phyloP scores from a whole-genome alignment of 2,797 vertebrate species.

The Nothura maculosa region DNA sequence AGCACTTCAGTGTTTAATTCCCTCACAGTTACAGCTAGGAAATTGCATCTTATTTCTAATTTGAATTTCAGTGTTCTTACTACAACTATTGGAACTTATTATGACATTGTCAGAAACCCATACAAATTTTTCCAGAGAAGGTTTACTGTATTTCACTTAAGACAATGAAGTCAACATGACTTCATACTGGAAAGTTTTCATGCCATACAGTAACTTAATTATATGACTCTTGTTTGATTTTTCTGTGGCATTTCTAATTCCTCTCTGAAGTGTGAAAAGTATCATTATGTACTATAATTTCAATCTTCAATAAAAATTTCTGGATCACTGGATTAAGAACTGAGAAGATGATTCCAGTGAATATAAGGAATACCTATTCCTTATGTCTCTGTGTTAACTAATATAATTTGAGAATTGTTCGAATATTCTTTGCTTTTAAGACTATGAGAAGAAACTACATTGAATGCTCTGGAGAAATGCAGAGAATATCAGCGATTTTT shows the following conservation, averaged over 20 bases:
- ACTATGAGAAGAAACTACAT: not conserved
- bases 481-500: not conserved
- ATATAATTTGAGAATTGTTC: not conserved
- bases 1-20: not conserved
- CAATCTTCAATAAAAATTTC: not conserved
- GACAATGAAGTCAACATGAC: not conserved
- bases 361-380: not conserved
- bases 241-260: not conserved
- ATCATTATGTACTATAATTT: not conserved
- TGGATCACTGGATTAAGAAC: not conserved
- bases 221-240: not conserved
- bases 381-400: not conserved
- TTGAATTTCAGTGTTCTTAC: not conserved
- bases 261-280: not conserved
- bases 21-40: not conserved
- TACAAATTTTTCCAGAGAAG: not conserved
- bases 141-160: not conserved
- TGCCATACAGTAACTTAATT: not conserved
- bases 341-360: not conserved
- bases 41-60: not conserved
- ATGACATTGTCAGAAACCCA: not conserved
- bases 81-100: not conserved
- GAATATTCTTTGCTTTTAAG: not conserved
- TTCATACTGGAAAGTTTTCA: not conserved
- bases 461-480: fast-evolving